phyloP scores from a whole-genome alignment of 53 echinoderm and acorn worm genomes.

The Mesocentrotus franciscanus region DNA sequence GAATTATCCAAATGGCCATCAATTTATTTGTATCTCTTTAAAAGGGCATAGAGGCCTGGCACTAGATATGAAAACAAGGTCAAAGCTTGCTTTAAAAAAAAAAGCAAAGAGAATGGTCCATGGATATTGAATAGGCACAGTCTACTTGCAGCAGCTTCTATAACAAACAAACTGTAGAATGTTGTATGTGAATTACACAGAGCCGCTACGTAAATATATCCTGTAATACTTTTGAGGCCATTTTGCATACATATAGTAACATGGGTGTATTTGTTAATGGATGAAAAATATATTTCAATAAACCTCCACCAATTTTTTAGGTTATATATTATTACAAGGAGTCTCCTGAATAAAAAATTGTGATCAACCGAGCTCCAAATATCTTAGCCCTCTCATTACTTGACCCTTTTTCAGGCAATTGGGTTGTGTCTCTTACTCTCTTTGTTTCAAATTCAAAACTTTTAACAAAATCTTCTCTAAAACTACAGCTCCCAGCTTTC shows the following conservation, averaged over 20 bases:
- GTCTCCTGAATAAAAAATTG: not conserved
- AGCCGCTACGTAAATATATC: not conserved
- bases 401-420: too few relatives aligned
- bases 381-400: not conserved
- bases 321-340: not conserved
- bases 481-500: too few relatives aligned
- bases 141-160: not conserved
- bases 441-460: too few relatives aligned
- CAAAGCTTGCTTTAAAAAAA: not conserved
- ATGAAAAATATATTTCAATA: slow-evolving; percentile 8
- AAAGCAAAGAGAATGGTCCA: not conserved
- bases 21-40: not conserved
- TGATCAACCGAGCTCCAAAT: not conserved
- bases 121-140: not conserved
- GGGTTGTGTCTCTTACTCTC: too few relatives aligned
- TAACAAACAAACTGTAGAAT: not conserved
- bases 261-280: not conserved
- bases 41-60: not conserved
- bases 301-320: not conserved
- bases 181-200: not conserved
- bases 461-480: too few relatives aligned
- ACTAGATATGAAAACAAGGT: not conserved
- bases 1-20: not conserved
- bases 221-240: not conserved
- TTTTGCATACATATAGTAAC: not conserved